phyloP scores from a whole-genome alignment of 2,888 invertebrate genomes.

The Panzeria rudis region DNA sequence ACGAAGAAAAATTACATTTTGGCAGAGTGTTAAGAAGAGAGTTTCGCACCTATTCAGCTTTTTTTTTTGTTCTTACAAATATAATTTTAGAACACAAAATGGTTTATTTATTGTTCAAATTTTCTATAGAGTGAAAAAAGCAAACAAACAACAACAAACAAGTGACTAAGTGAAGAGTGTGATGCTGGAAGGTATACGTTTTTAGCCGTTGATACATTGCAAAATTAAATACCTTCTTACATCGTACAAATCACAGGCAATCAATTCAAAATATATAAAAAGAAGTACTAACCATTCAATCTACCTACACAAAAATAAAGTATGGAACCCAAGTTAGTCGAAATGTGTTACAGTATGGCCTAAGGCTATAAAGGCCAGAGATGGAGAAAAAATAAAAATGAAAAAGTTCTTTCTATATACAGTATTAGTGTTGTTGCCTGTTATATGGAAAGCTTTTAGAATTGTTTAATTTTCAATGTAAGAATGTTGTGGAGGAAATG shows the following conservation, averaged over 20 bases:
- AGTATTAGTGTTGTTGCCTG: not conserved
- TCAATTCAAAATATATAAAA: conserved; percentile 67
- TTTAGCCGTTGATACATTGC: conserved; percentile 66
- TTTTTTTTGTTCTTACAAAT: conserved; percentile 10
- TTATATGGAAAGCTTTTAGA: not conserved
- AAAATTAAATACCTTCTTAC: conserved; percentile 72
- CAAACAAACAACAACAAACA: conserved; percentile 27
- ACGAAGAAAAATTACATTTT: conserved; percentile 79
- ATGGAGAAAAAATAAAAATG: not conserved
- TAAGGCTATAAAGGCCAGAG: conserved; percentile 10
- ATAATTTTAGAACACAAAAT: conserved; percentile 48
- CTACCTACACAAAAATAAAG: not conserved
- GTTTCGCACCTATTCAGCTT: conserved; percentile 67
- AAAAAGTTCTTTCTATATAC: not conserved
- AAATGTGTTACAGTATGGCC: conserved; percentile 37
- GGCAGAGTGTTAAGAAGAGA: conserved; percentile 75
- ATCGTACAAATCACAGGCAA: conserved; percentile 75
- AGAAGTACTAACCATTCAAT: not conserved
- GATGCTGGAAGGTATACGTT: conserved; percentile 54
- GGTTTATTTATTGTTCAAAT: conserved; percentile 60
- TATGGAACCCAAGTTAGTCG: conserved; percentile 8
- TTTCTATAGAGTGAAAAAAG: conserved; percentile 17
- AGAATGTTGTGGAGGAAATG: too few species aligned
- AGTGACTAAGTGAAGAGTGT: conserved; percentile 36
- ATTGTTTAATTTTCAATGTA: too few species aligned